These are phyloP conservation scores for Smittia aterrima DNA, from an alignment of 2,888 invertebrate species.

Conservation along the genomic window DNA sequence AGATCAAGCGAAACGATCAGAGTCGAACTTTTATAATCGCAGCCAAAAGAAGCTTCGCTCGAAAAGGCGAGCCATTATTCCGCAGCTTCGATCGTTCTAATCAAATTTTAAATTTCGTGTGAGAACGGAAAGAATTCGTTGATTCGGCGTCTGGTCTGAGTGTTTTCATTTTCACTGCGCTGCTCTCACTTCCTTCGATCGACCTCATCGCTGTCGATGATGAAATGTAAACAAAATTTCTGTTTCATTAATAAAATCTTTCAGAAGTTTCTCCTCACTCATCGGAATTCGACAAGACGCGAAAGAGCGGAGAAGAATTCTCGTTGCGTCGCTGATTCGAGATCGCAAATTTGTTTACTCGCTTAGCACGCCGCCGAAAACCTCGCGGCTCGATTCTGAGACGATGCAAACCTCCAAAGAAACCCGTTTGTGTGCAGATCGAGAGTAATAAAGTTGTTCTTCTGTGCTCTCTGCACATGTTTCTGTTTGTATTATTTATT, in stretches of 20 bases:
- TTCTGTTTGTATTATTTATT: slow-evolving; percentile 1
- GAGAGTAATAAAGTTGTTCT: slow-evolving; percentile 20
- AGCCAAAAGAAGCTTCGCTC: not conserved
- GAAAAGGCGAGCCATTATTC: not conserved
- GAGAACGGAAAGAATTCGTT: not conserved
- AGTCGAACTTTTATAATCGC: not conserved
- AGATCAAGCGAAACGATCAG: not conserved
- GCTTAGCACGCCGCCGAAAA: no score
- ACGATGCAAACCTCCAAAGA: not conserved
- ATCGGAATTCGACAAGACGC: not conserved
- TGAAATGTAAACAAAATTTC: not conserved
- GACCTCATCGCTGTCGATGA: slow-evolving; percentile 8
- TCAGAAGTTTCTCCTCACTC: not conserved
- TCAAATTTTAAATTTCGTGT: not conserved
- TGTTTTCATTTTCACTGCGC: not conserved
- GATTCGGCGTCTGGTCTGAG: slow-evolving; percentile 6
- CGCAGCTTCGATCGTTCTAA: not conserved
- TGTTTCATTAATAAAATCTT: not conserved
- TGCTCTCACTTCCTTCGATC: not conserved
- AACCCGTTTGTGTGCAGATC: not conserved
- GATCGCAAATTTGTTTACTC: not conserved
- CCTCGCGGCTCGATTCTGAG: not conserved
- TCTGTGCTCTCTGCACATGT: not conserved
- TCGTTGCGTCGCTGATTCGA: no score
- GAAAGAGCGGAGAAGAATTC: no score